Conservation (phyloP, 1,140 invertebrate genomes). For the Ips nitidus region DNA sequence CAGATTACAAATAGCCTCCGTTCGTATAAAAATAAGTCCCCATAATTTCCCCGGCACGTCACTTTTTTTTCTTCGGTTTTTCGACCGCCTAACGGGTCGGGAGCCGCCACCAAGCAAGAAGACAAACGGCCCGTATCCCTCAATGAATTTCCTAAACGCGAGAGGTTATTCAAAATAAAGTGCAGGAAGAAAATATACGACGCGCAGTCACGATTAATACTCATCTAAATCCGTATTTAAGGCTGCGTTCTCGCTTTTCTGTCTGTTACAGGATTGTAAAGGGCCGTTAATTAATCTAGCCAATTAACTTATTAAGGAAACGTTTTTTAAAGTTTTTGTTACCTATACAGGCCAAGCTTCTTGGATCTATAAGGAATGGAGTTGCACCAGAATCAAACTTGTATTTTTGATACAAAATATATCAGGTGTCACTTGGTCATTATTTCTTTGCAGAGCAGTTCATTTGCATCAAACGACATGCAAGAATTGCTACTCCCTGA, state of each 20-base stretch:
- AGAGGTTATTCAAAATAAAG: conserved; percentile 35
- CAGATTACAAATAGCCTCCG: conserved; percentile 15
- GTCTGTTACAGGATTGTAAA: not conserved
- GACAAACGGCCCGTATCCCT: conserved; percentile 27
- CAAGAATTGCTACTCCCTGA: too few relatives aligned
- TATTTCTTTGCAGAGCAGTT: too few relatives aligned
- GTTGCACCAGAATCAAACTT: too few relatives aligned
- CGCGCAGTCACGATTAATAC: conserved; percentile 23
- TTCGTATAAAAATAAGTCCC: conserved; percentile 1
- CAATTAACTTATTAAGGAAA: too few relatives aligned
- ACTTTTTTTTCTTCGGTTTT: conserved; percentile 1
- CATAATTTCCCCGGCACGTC: not conserved
- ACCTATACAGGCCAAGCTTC: too few relatives aligned
- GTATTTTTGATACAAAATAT: too few relatives aligned
- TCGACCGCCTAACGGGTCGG: not conserved
- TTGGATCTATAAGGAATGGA: too few relatives aligned
- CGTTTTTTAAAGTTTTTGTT: too few relatives aligned
- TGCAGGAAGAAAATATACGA: conserved; percentile 29
- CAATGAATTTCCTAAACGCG: conserved; percentile 33
- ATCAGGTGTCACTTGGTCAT: too few relatives aligned
- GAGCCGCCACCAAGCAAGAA: conserved; percentile 24
- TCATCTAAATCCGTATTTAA: conserved; percentile 25
- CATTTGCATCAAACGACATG: too few relatives aligned
- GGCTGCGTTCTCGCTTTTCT: not conserved
- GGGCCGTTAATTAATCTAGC: too few relatives aligned